Evolutionary conservation across 2,888 invertebrate species (phyloP).

Genomic region (Parnassius mnemosyne): DNA sequence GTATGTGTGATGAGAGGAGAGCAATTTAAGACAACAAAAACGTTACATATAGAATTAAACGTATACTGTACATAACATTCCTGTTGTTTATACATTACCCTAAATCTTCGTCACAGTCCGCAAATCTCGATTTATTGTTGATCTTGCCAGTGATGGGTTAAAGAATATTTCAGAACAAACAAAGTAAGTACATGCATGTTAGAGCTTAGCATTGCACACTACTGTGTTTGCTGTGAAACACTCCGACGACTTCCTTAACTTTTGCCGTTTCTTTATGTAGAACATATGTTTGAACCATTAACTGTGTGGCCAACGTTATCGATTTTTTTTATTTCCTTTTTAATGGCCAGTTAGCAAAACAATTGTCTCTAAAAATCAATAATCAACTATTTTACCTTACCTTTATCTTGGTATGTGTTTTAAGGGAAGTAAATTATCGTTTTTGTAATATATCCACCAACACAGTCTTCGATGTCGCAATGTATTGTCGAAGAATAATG

Average conservation of each 20-base stretch:
- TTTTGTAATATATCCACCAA: slow-evolving; percentile 3
- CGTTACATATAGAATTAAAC: slow-evolving; percentile 79
- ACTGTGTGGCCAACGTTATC: no score
- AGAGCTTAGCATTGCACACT: slow-evolving; percentile 77
- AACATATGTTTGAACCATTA: no score
- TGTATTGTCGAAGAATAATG: slow-evolving; percentile 38
- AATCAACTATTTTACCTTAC: no score
- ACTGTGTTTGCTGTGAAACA: slow-evolving; percentile 79
- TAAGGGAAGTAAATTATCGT: no score
- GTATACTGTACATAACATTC: slow-evolving; percentile 80
- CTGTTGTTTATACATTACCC: slow-evolving; percentile 81
- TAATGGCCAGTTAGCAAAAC: no score
- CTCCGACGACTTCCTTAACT: slow-evolving; percentile 40
- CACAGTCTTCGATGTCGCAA: slow-evolving; percentile 11
- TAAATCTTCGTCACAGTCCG: slow-evolving; percentile 38
- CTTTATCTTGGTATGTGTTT: no score
- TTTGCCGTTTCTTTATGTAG: neutral
- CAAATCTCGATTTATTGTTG: neutral
- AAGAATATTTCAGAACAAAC: slow-evolving; percentile 75
- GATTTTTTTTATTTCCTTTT: no score
- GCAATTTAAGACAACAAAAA: slow-evolving; percentile 81
- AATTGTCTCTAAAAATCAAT: neutral
- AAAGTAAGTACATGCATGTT: slow-evolving; percentile 80
- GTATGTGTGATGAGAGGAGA: slow-evolving; percentile 54
- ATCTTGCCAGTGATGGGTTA: slow-evolving; percentile 30